phyloP scores from a whole-genome alignment of 2,888 invertebrate species.

The Tipula vernalis region DNA sequence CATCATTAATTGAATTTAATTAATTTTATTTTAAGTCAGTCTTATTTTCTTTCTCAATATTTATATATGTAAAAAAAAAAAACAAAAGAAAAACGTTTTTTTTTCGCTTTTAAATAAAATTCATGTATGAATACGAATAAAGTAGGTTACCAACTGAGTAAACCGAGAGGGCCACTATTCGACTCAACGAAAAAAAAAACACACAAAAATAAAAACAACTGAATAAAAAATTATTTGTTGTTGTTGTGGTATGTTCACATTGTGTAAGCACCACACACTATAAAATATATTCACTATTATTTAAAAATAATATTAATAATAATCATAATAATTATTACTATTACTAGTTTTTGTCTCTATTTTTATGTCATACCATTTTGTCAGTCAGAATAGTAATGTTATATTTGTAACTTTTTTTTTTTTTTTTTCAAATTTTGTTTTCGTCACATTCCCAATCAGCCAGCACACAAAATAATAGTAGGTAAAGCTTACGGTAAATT shows the following conservation, averaged over 20 bases:
- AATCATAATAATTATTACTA: not conserved
- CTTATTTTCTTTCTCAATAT: not conserved
- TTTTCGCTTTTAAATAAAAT: not conserved
- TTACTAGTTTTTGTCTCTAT: not conserved
- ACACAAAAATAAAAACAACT: not conserved
- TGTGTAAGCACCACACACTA: not conserved
- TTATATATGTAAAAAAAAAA: not conserved
- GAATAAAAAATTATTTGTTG: not conserved
- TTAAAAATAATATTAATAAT: not conserved
- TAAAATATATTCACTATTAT: not conserved
- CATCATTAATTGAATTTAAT: not conserved
- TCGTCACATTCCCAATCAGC: not conserved
- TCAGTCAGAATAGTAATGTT: conserved; percentile 8
- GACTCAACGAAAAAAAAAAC: not conserved
- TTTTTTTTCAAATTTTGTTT: not conserved
- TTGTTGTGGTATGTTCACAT: not conserved
- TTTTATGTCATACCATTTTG: conserved; percentile 8
- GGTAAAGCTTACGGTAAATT: not conserved
- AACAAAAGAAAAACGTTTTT: not conserved
- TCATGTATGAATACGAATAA: conserved; percentile 9
- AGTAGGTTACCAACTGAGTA: conserved; percentile 11
- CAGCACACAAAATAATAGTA: not conserved
- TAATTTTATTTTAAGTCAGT: not conserved
- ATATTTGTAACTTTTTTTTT: not conserved
- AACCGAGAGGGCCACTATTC: conserved; percentile 10